phyloP scores from a whole-genome alignment of 2,888 invertebrate species.

The Lycia hirtaria region DNA sequence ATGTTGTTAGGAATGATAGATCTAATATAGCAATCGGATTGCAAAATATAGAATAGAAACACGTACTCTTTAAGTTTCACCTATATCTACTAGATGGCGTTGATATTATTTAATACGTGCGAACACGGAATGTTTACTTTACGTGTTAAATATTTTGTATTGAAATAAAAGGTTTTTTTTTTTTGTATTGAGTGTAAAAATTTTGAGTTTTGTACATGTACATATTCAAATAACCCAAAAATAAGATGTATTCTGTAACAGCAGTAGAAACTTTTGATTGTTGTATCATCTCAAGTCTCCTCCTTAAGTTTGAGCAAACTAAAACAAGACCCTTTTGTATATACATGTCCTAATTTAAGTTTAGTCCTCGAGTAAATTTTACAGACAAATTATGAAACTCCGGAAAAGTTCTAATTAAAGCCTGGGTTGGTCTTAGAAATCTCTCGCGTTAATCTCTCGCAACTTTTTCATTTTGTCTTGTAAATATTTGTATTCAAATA shows the following conservation, averaged over 20 bases:
- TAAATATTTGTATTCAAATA: conserved; percentile 10
- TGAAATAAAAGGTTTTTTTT: too few relatives aligned
- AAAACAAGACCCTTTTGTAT: conserved; percentile 53
- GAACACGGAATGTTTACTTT: too few relatives aligned
- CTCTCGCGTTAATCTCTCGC: conserved; percentile 39
- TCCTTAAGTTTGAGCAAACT: conserved; percentile 41
- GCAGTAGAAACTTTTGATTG: conserved; percentile 1
- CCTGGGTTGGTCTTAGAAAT: conserved; percentile 45
- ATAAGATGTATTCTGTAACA: background rate
- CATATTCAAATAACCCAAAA: too few relatives aligned
- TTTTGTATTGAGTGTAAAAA: too few relatives aligned
- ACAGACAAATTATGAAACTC: conserved; percentile 68
- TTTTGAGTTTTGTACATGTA: too few relatives aligned
- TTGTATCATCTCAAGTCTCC: conserved; percentile 5
- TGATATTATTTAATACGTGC: too few relatives aligned
- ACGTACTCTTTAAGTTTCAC: too few relatives aligned
- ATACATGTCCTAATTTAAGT: conserved; percentile 70
- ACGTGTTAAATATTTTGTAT: too few relatives aligned
- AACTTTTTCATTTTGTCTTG: conserved; percentile 34
- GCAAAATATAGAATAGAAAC: too few relatives aligned
- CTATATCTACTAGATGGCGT: too few relatives aligned
- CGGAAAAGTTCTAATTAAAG: conserved; percentile 67
- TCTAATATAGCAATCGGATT: too few relatives aligned
- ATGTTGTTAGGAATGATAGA: too few relatives aligned
- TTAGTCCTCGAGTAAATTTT: conserved; percentile 65